phyloP scores from a whole-genome alignment of 2,888 invertebrate species.

The Drosophila meridiana region DNA sequence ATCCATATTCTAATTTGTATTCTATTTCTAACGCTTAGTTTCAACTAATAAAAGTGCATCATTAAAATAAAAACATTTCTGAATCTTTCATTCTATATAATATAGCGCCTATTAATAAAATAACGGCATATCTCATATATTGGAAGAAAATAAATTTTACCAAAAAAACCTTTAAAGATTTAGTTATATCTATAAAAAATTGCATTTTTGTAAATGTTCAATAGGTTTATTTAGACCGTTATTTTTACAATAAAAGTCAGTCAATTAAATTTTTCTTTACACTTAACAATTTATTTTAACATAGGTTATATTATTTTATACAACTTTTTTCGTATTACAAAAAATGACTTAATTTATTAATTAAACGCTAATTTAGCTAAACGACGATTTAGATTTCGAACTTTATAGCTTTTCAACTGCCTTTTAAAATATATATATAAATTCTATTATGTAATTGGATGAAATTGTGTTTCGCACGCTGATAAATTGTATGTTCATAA shows the following conservation, averaged over 20 bases:
- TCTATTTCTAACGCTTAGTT: neutral
- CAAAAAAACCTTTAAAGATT: neutral
- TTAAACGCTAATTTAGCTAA: constrained; percentile 75
- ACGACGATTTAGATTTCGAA: constrained; percentile 49
- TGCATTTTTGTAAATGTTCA: neutral
- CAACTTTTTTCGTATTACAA: constrained; percentile 71
- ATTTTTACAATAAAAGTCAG: constrained; percentile 8
- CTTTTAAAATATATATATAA: constrained; percentile 49
- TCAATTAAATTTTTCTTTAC: constrained; percentile 44
- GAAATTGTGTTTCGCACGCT: constrained; percentile 26
- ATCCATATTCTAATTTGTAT: neutral
- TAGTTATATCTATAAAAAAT: neutral
- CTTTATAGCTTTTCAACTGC: constrained; percentile 49
- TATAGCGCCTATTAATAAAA: neutral
- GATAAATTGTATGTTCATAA: constrained; percentile 17
- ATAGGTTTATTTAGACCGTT: neutral
- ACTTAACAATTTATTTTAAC: constrained; percentile 81
- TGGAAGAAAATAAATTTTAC: neutral
- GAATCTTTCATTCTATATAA: neutral
- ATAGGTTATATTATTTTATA: constrained; percentile 71
- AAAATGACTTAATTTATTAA: constrained; percentile 65
- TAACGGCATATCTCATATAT: neutral
- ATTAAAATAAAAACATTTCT: neutral
- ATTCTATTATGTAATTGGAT: constrained; percentile 30
- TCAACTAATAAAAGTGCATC: neutral